A percentile compares a stretch with the other conserved stretches of the same genome.
Conservation (phyloP, 2,113 vertebrate genomes). For the Brienomyrus longianalis region DNA sequence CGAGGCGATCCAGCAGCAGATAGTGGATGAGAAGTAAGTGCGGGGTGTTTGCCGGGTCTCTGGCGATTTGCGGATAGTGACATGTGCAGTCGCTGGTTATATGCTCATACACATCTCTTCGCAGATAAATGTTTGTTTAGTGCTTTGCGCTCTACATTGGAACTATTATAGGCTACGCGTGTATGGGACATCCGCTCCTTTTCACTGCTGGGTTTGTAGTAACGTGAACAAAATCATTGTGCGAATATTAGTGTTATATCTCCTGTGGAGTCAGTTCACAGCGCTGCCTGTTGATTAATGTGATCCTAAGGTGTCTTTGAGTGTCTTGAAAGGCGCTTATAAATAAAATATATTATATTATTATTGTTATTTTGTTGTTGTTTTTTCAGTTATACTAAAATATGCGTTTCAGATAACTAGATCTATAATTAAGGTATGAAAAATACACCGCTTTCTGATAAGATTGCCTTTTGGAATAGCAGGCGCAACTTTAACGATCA, state of each 20-base stretch:
- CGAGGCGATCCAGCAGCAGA: conserved; percentile 92
- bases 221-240: not conserved
- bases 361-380: too few species aligned
- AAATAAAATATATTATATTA: too few species aligned
- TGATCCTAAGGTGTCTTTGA: too few species aligned
- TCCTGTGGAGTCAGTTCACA: not conserved
- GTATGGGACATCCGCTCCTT: not conserved
- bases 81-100: not conserved
- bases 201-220: not conserved
- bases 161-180: not conserved
- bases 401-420: not conserved
- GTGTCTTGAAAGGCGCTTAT: too few species aligned
- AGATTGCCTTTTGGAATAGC: not conserved
- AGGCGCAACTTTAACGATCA: not conserved
- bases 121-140: not conserved
- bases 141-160: not conserved
- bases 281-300: too few species aligned
- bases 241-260: not conserved
- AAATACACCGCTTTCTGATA: not conserved
- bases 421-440: not conserved
- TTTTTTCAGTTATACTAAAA: not conserved
- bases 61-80: not conserved
- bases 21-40: conserved; percentile 96
- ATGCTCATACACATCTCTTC: not conserved
- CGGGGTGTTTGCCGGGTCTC: too few species aligned